Conservation (phyloP, 1,140 invertebrate species). For the Drosophila quadrilineata region DNA sequence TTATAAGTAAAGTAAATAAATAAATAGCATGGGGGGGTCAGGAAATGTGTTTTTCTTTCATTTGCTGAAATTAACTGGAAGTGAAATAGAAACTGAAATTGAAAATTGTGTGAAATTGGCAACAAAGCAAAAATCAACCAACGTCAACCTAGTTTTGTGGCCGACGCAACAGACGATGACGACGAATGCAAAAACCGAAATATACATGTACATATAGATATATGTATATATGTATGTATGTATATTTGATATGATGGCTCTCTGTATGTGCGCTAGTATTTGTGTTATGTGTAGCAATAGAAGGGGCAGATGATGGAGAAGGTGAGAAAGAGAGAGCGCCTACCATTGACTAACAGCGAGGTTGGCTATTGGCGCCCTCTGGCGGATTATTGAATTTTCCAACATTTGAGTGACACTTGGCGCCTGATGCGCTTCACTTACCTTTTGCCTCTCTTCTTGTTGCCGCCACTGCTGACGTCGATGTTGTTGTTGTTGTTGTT, state of each 20-base stretch:
- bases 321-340: neutral
- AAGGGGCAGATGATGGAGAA: neutral
- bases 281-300: conserved; percentile 11
- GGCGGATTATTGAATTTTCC: conserved; percentile 78
- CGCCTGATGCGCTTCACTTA: conserved; percentile 58
- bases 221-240: no score
- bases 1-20: conserved; percentile 11
- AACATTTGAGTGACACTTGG: conserved; percentile 72
- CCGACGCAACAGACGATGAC: conserved; percentile 62
- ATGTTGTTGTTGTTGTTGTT: conserved; percentile 6
- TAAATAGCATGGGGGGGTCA: neutral
- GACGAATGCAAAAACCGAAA: conserved; percentile 30
- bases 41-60: conserved; percentile 39
- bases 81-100: conserved; percentile 44
- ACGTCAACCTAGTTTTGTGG: conserved; percentile 69
- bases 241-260: conserved; percentile 48
- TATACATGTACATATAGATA: no score
- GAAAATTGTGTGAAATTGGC: conserved; percentile 48
- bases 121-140: conserved; percentile 50
- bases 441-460: conserved; percentile 21
- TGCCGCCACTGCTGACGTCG: conserved; percentile 3
- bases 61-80: conserved; percentile 50
- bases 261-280: no score
- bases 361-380: conserved; percentile 52
- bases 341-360: conserved; percentile 1